These are phyloP conservation scores for Darevskia mixta DNA, from an alignment of 2,797 vertebrate species.

Conservation along the genomic window DNA sequence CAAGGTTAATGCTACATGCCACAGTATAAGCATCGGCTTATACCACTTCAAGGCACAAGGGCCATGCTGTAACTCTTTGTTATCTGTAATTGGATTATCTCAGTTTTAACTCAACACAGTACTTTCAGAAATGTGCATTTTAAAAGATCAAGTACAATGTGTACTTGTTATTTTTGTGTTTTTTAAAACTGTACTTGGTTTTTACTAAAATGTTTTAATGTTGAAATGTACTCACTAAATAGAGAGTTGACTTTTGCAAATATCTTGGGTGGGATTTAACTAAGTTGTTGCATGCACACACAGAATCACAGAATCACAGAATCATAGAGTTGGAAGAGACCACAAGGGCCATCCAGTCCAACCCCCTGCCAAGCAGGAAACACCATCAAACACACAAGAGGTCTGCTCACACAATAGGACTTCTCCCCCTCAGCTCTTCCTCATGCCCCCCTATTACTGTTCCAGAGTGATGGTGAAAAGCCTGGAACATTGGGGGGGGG, in stretches of 20 bases:
- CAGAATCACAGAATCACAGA: too few relatives aligned
- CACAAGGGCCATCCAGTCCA: too few relatives aligned
- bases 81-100: neutral
- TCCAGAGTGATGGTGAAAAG: too few relatives aligned
- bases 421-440: too few relatives aligned
- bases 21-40: neutral
- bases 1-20: neutral
- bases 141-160: neutral
- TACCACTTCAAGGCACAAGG: neutral
- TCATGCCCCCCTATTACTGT: too few relatives aligned
- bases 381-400: too few relatives aligned
- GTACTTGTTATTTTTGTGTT: neutral
- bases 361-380: too few relatives aligned
- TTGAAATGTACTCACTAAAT: neutral
- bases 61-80: neutral
- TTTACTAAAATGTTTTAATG: neutral
- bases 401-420: too few relatives aligned
- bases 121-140: slow-evolving; percentile 4
- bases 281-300: too few relatives aligned
- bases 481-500: too few relatives aligned
- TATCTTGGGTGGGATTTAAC: neutral
- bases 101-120: neutral
- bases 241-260: neutral
- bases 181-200: too few relatives aligned
- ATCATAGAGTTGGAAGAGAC: too few relatives aligned